Evolutionary conservation across 2,113 vertebrate genomes (phyloP).

Genomic region (Neogale vison): DNA sequence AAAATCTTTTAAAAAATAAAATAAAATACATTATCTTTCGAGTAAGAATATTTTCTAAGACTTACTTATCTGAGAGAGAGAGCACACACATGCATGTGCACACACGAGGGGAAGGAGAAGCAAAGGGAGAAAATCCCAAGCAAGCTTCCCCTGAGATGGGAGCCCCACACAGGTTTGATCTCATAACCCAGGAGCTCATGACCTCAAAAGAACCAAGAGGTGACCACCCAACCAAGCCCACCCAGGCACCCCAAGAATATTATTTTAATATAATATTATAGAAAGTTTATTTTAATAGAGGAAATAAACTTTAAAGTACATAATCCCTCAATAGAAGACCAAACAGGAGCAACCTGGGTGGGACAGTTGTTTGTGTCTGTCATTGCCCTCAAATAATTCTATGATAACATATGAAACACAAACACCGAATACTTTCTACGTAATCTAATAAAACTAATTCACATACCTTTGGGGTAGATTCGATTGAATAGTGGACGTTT

Average conservation of each 20-base stretch:
- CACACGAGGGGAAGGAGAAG: not conserved
- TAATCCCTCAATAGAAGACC: not conserved
- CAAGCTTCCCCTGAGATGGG: no score
- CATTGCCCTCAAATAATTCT: not conserved
- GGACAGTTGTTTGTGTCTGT: not conserved
- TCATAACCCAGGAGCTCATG: no score
- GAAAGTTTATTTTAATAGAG: not conserved
- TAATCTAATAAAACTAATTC: slow-evolving; percentile 39
- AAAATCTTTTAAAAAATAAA: no score
- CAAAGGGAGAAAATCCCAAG: no score
- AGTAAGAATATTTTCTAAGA: not conserved
- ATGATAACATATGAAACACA: not conserved
- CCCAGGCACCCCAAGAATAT: no score
- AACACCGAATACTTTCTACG: not conserved
- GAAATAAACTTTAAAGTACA: slow-evolving; percentile 2
- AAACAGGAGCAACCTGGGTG: no score
- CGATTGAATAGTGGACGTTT: not conserved
- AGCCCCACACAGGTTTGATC: no score
- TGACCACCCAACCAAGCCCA: no score
- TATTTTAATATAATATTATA: not conserved
- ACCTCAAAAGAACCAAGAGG: no score
- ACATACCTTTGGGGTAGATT: not conserved
- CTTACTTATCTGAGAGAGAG: not conserved
- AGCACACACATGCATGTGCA: not conserved
- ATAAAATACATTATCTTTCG: slow-evolving; percentile 3